Evolutionary conservation across 1,140 invertebrate genomes (phyloP), one percentile per base, ranked within the genome.

Genomic region (Zaprionus camerounensis): DNA sequence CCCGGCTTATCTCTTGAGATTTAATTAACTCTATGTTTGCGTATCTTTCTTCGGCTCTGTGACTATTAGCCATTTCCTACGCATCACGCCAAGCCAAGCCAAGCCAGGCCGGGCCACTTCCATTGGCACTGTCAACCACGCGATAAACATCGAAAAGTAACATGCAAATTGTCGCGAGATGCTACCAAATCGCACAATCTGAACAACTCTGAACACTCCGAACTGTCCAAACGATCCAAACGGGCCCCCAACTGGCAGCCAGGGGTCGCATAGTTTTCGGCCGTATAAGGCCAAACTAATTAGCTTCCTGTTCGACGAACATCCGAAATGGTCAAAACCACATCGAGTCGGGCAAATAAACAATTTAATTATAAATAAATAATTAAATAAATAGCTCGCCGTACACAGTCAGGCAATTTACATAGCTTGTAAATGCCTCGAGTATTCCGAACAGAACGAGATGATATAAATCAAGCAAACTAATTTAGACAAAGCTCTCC

Each of bases 281-380:
- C 84, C 85, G 59, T 76, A 84, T 73, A 81, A 28, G 83, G 84
- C 57, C 73, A 84, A 90, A 81, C 84, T 90, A 88, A 88, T 88
- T 88, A 87, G 81, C 84, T 90, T 90, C 85, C 84, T 81, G 76
- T 71, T 84, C 62, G 53, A 26, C 41, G 49, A 67, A 66, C 15
- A 20, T 66, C 78, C 46, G 59, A 88, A 84, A 76, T 81, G 84
- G 84, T 46, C 53, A 87, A 84, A 66, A 88, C 83, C 62, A 76
- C 84, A 76, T 83, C 62, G 58, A 17, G n/a, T 12, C 56, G 44
- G 53, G 77, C 75, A 75, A 72, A 88, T 83, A 79, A 84, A 90
- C 84, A 88, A 90, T 88, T 90, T 84, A 88, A 88, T 88, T 88
- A 81, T 84, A 88, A 84, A 90, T 88, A 88, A 84, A 88, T 90